Percentiles rank a stretch among this genome's conserved stretches.
phyloP scores from a whole-genome alignment of 2,888 invertebrate species.

The Chymomyza fuscimana region DNA sequence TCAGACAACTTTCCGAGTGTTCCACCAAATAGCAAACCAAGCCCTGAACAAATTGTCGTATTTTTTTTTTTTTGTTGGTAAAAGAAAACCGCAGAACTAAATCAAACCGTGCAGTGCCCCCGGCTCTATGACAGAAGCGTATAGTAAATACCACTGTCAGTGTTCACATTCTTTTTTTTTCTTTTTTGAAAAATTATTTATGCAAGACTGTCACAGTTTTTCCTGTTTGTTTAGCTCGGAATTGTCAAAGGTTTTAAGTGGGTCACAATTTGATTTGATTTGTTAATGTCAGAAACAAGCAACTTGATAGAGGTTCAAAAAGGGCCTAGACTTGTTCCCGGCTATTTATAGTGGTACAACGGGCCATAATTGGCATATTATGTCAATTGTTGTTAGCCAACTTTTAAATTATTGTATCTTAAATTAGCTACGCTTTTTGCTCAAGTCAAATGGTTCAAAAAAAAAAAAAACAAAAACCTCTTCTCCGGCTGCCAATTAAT shows the following conservation, averaged over 20 bases:
- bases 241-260: constrained; percentile 55
- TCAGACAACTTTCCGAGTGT: constrained; percentile 24
- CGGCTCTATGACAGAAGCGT: not conserved
- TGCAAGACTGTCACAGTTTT: constrained; percentile 13
- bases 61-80: constrained; percentile 10
- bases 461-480: not conserved
- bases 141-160: not conserved
- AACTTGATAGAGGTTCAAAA: constrained; percentile 14
- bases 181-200: constrained; percentile 21
- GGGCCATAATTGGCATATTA: constrained; percentile 36
- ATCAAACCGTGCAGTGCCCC: not conserved
- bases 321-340: constrained; percentile 11
- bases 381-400: not conserved
- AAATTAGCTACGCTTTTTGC: not conserved
- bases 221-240: constrained; percentile 19
- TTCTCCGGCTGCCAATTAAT: constrained; percentile 3
- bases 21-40: not conserved
- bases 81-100: constrained; percentile 5
- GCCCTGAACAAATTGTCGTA: not conserved
- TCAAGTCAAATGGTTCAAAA: not conserved
- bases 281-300: constrained; percentile 58
- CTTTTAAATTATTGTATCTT: not conserved
- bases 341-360: not conserved
- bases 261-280: constrained; percentile 65
- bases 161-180: constrained; percentile 27